Percentiles rank a stretch among this genome's conserved stretches.
Conservation (phyloP, 2,888 invertebrate genomes). For the Xestia c-nigrum region DNA sequence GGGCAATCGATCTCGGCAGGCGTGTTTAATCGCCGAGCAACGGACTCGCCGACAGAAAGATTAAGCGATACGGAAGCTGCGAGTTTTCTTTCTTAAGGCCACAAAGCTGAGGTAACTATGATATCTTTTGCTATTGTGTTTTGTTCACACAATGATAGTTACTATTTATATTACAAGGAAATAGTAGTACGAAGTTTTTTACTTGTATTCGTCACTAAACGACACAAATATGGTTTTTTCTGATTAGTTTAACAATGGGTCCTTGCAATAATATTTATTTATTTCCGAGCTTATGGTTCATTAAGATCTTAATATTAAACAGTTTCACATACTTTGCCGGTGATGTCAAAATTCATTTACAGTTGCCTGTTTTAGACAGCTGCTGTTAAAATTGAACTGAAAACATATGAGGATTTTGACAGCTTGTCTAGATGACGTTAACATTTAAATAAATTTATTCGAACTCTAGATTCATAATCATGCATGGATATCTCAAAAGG, state of each 20-base stretch:
- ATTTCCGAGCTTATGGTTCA: too few species aligned
- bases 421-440: not conserved
- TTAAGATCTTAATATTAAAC: too few species aligned
- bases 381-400: not conserved
- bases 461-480: not conserved
- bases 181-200: not conserved
- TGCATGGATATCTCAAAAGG: not conserved
- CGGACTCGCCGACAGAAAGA: constrained; percentile 73
- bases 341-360: too few species aligned
- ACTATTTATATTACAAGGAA: constrained; percentile 22
- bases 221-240: not conserved
- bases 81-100: constrained; percentile 65
- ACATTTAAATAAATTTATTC: constrained; percentile 3
- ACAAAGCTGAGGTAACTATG: constrained; percentile 62
- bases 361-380: not conserved
- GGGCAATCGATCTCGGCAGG: constrained; percentile 75
- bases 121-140: constrained; percentile 56
- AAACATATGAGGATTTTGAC: not conserved
- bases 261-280: too few species aligned
- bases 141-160: constrained; percentile 35
- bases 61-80: constrained; percentile 78
- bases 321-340: too few species aligned
- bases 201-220: too few species aligned
- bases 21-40: constrained; percentile 81
- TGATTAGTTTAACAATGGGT: not conserved